Evolutionary conservation across 2,888 invertebrate genomes (phyloP), one percentile per base, ranked within the genome.

Genomic region (Panorpa germanica): DNA sequence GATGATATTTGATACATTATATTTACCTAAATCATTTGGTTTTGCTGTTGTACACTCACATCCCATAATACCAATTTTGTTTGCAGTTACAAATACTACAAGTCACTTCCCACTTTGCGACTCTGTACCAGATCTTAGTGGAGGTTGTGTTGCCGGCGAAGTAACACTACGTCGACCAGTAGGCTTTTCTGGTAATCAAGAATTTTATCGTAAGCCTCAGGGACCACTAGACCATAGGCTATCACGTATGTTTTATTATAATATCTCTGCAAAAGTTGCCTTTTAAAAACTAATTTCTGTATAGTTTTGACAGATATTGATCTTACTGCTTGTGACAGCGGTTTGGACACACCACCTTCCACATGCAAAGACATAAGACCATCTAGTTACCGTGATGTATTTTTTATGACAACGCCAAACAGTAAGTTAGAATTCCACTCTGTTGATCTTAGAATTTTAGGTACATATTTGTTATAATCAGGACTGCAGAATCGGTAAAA

Each of bases 281-380:
- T 6, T 25, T 25, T 25, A 14, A 8, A 8, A 17, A 7, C 5
- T 28, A 5, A 16, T 28, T 28, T 31, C 16, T 44, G n/a, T 51
- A 2, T 46, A 67, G 65, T 65, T 40, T 50, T 66, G 49, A 62
- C 64, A 33, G 65, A 67, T 43, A 57, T 65, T 40, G 65, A 67
- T 43, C 63, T 63, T 32, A 54, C 53, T 50, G 60, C 53, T 27
- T 59, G 53, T 43, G 57, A 56, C 37, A 53, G 48, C 38, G 54
- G 54, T 26, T 40, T 57, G 38, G 54, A 56, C 33, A 55, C 55
- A 21, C 53, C 58, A n/a, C 56, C 56, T 5, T 56, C 57, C 9
- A 56, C 52, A 4, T 50, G 53, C 32, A n/a, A n/a, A n/a, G n/a
- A n/a, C n/a, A n/a, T n/a, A n/a, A 51, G 53, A 33, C 53, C 54